phyloP scores from a whole-genome alignment of 2,888 invertebrate genomes.

The Aquatica leii region DNA sequence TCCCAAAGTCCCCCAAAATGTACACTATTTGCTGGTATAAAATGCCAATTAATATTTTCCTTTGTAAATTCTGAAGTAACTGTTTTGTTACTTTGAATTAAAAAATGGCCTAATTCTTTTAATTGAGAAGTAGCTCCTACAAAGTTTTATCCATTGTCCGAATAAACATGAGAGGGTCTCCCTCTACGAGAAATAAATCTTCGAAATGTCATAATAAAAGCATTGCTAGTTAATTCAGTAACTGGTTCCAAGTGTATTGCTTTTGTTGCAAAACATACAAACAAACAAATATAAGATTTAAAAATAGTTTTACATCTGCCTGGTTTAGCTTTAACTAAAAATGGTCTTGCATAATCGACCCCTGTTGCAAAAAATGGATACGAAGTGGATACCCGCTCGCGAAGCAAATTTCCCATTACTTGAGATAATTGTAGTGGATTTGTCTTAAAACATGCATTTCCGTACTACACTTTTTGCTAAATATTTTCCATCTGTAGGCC shows the following conservation, averaged over 20 bases:
- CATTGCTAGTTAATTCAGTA: slow-evolving; percentile 44
- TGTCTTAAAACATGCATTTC: no score
- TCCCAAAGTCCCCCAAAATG: no score
- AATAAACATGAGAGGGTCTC: slow-evolving; percentile 42
- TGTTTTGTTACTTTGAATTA: no score
- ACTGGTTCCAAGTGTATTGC: slow-evolving; percentile 52
- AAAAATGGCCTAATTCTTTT: not conserved
- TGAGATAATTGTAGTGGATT: slow-evolving; percentile 14
- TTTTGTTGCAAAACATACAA: slow-evolving; percentile 45
- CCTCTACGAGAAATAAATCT: slow-evolving; percentile 50
- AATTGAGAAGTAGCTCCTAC: slow-evolving; percentile 44
- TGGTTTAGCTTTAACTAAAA: slow-evolving; percentile 34
- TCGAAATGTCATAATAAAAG: slow-evolving; percentile 46
- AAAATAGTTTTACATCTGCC: not conserved
- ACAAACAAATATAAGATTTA: no score
- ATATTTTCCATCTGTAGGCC: no score
- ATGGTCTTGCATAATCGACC: slow-evolving; percentile 46
- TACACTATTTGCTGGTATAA: no score
- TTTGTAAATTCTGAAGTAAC: no score
- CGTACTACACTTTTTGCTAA: no score
- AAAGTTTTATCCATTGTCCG: slow-evolving; percentile 53
- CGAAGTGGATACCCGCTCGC: slow-evolving; percentile 12
- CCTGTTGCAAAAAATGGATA: slow-evolving; percentile 33
- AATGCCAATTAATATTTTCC: no score
- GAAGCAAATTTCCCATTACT: slow-evolving; percentile 37